Base-by-base conservation (phyloP, 2,888 invertebrate genomes). In the Dysmachus trigonus region DNA sequence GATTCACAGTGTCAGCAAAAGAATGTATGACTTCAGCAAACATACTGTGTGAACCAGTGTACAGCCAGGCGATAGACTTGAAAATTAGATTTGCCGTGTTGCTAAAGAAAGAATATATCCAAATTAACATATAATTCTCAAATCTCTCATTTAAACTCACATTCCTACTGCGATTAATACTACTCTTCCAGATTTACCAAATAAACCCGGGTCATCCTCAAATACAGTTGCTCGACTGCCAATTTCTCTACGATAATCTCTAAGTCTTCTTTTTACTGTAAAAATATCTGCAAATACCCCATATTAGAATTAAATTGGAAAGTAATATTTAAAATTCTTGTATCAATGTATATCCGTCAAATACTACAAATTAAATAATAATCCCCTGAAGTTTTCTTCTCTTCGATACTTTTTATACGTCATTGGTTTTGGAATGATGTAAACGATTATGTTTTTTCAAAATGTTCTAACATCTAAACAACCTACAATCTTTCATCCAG, bases 1-100 rank as follows among this genome's bases (percentile, higher is more conserved):
- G 99, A 93, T 99, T 99, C 41, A 96, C 95, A 4, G 98, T 98
- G 92, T 99, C 99, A 7, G 99, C 99, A 86, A 98, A 93, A 5
- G 99, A 99, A 93, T 99, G 99, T 89, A 99, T 96, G 88, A 97
- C 96, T 93, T 99, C 99, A 0, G 99, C 97, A 91, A 99, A 99
- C 95, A 99, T 95, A 91, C 98, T 98, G 90, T 99, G 98, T 0
- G 99, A 99, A 38, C 99, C 99, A 13, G 98, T 99, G 91, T 96
- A 95, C 79, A 96, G 90, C 98, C 98, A 99, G 0, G 98, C 98
- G 89, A 95, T 94, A 5, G 97, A 92, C 93, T 99, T 99, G 89
- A 97, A 96, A 5, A 97, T 90, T 91, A 97, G 97, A 93, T 98
- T 99, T 87, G 95, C 94, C 27, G 95, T 96, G 92, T 99, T 99